Percentiles rank a stretch among this genome's conserved stretches.
These are phyloP conservation scores for Diplodus sargus DNA, from an alignment of 2,797 vertebrate genomes.

Conservation along the genomic window DNA sequence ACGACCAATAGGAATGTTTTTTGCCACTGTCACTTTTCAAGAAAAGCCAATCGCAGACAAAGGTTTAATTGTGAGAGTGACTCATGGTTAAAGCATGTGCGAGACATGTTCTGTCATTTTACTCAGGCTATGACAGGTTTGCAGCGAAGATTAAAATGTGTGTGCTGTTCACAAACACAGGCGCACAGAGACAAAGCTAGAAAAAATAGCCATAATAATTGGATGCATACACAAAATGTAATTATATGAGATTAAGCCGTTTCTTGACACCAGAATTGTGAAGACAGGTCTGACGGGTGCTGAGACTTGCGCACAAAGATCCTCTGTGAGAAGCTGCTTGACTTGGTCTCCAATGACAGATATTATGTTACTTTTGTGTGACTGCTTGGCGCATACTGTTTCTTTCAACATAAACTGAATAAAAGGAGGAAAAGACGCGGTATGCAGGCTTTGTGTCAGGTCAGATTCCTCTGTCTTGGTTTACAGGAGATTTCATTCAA, in stretches of 20 bases:
- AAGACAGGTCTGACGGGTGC: constrained; percentile 39
- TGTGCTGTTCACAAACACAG: neutral
- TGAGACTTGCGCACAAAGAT: constrained; percentile 52
- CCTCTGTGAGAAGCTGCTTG: constrained; percentile 52
- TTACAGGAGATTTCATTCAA: constrained; percentile 49
- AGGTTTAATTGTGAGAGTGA: neutral
- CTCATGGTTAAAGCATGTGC: constrained; percentile 10
- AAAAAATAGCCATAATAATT: neutral
- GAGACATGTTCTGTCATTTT: constrained; percentile 25
- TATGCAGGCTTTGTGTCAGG: constrained; percentile 34
- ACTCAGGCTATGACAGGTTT: constrained; percentile 7
- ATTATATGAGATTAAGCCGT: neutral
- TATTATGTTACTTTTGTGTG: constrained; percentile 54
- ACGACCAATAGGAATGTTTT: neutral
- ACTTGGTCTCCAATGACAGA: constrained; percentile 45
- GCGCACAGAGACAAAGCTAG: neutral
- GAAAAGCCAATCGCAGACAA: neutral
- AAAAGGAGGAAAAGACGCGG: constrained; percentile 17
- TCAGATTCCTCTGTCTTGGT: constrained; percentile 41
- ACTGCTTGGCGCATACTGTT: constrained; percentile 25
- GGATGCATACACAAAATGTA: neutral
- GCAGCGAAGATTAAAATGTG: neutral
- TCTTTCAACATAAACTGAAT: constrained; percentile 16
- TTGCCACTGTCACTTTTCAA: neutral
- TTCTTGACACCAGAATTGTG: neutral